Evolutionary conservation across 2,888 invertebrate species (phyloP).

Genomic region (Chironomus riparius): DNA sequence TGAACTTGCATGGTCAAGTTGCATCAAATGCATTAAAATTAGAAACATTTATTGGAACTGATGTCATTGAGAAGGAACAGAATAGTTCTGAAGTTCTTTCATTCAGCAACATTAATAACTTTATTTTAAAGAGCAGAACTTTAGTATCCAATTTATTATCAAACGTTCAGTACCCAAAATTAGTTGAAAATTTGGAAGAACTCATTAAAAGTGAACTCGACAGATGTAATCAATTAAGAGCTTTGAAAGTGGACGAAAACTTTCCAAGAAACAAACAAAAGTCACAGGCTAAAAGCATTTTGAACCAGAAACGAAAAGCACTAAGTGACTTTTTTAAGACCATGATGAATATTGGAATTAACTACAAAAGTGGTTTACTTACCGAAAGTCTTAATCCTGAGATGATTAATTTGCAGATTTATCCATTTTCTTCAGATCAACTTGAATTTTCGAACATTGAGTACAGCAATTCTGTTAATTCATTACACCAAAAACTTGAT

Average conservation of each 20-base stretch:
- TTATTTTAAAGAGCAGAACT: slow-evolving; percentile 53
- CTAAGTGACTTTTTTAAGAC: slow-evolving; percentile 78
- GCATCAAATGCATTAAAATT: neutral
- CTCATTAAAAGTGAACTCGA: slow-evolving; percentile 58
- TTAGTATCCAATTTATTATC: slow-evolving; percentile 56
- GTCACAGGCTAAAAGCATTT: slow-evolving; percentile 67
- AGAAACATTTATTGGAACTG: neutral
- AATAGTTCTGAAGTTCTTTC: neutral
- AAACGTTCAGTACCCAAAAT: slow-evolving; percentile 48
- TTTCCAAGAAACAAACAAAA: slow-evolving; percentile 60
- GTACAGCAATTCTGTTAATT: slow-evolving; percentile 43
- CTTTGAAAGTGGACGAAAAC: slow-evolving; percentile 44
- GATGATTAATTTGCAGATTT: slow-evolving; percentile 53
- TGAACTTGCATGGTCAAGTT: neutral
- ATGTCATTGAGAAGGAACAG: too few species aligned
- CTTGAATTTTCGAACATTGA: slow-evolving; percentile 43
- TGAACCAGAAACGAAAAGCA: slow-evolving; percentile 77
- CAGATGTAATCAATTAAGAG: slow-evolving; percentile 57
- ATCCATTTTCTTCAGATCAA: slow-evolving; percentile 61
- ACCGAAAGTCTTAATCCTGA: slow-evolving; percentile 47
- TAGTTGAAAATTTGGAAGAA: slow-evolving; percentile 55
- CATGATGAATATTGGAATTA: slow-evolving; percentile 64
- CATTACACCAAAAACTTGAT: slow-evolving; percentile 40
- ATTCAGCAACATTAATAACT: slow-evolving; percentile 37
- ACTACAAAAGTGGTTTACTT: slow-evolving; percentile 68